A percentile compares a stretch with the other conserved stretches of the same genome.
phyloP scores from a whole-genome alignment of 2,888 invertebrate species.

The Ennomos quercinarius region DNA sequence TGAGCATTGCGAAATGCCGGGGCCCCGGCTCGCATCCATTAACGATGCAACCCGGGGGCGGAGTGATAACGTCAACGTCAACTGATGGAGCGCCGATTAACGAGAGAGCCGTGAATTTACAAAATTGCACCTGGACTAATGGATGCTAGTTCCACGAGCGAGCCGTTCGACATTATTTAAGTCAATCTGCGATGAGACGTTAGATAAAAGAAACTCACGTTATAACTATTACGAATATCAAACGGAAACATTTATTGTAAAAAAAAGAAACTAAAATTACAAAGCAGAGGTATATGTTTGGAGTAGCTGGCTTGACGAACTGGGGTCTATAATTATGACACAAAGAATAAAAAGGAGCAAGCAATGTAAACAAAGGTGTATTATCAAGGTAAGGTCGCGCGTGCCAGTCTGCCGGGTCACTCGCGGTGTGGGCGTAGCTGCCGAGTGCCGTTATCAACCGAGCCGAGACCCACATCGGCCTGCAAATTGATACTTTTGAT shows the following conservation, averaged over 20 bases:
- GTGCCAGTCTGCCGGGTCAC: conserved; percentile 37
- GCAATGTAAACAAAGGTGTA: conserved; percentile 21
- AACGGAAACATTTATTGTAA: too few relatives aligned
- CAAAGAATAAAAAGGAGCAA: conserved; percentile 8
- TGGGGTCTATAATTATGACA: background rate
- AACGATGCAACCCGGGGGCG: conserved; percentile 51
- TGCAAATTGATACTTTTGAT: conserved; percentile 42
- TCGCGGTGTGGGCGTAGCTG: conserved; percentile 38
- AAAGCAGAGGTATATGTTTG: too few relatives aligned
- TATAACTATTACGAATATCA: too few relatives aligned
- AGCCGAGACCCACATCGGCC: conserved; percentile 12
- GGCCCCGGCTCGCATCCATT: conserved; percentile 49
- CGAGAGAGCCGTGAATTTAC: conserved; percentile 35
- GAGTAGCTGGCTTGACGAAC: too few relatives aligned
- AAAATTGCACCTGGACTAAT: conserved; percentile 30
- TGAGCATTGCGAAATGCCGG: conserved; percentile 69
- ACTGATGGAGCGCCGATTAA: conserved; percentile 47
- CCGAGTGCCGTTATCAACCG: conserved; percentile 34
- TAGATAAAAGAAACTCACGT: too few relatives aligned
- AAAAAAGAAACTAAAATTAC: too few relatives aligned
- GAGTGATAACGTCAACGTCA: conserved; percentile 51
- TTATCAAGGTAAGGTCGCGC: conserved; percentile 37
- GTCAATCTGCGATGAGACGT: background rate
- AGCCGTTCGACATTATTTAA: background rate
- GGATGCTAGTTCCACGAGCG: conserved; percentile 21